Percentiles rank a stretch among this genome's conserved stretches.
These are phyloP conservation scores for Alaudala cheleensis DNA, from an alignment of 2,113 vertebrate species.

Conservation along the genomic window DNA sequence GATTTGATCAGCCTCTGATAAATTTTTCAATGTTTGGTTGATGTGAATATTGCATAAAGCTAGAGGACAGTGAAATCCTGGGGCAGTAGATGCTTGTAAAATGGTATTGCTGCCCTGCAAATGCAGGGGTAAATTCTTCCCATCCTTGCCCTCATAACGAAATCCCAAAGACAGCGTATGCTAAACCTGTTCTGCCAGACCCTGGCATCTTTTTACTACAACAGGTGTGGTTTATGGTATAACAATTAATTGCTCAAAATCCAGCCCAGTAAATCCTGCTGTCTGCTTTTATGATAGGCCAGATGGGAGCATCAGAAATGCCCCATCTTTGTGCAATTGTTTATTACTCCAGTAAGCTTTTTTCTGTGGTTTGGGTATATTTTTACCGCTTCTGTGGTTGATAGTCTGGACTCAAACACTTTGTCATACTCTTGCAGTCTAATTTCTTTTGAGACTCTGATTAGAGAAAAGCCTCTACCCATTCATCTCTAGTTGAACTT, in stretches of 20 bases:
- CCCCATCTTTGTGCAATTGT: neutral
- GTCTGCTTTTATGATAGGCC: constrained; percentile 7
- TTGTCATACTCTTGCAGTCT: neutral
- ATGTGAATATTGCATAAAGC: neutral
- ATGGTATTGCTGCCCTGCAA: neutral
- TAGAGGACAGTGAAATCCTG: neutral
- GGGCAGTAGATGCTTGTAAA: neutral
- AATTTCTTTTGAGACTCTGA: neutral
- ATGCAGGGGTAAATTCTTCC: neutral
- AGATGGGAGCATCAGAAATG: neutral
- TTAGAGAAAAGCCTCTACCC: neutral
- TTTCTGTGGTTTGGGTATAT: neutral
- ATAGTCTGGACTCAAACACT: neutral
- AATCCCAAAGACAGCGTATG: neutral
- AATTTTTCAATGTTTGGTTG: neutral
- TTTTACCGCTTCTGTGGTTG: neutral
- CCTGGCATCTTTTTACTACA: neutral
- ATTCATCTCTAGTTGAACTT: neutral
- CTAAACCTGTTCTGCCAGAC: neutral
- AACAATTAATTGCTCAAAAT: neutral
- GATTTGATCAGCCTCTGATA: neutral
- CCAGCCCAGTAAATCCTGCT: neutral
- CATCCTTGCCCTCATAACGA: neutral
- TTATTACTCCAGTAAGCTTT: neutral
- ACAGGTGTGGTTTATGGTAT: neutral